Conservation (phyloP, 2,888 invertebrate species). For the Temnothorax rugatulus region DNA sequence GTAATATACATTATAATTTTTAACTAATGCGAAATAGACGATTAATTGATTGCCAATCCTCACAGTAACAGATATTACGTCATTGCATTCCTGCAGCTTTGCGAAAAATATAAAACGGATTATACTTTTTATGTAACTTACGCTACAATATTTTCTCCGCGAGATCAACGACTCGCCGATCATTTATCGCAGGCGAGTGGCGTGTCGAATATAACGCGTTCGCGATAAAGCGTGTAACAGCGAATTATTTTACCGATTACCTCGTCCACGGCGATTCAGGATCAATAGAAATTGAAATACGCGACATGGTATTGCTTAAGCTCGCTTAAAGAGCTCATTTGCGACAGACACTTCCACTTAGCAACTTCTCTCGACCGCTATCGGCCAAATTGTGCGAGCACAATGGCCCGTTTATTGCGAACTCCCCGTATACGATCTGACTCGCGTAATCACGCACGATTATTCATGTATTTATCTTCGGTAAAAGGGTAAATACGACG, state of each 20-base stretch:
- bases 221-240: not conserved
- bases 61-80: not conserved
- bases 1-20: not conserved
- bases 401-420: not conserved
- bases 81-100: not conserved
- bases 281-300: not conserved
- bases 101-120: not conserved
- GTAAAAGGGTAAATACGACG: not conserved
- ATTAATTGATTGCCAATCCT: not conserved
- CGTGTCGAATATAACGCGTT: not conserved
- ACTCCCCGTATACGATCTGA: not conserved
- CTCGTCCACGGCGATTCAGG: not conserved
- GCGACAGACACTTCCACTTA: slow-evolving; percentile 12
- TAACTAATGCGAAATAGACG: not conserved
- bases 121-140: not conserved
- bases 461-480: slow-evolving; percentile 7
- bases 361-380: not conserved
- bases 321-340: not conserved
- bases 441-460: not conserved
- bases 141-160: not conserved
- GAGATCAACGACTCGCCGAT: not conserved
- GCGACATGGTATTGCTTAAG: not conserved
- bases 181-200: not conserved
- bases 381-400: not conserved
- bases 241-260: not conserved